phyloP scores from a whole-genome alignment of 2,888 invertebrate genomes.

The Leptogaster cylindrica region DNA sequence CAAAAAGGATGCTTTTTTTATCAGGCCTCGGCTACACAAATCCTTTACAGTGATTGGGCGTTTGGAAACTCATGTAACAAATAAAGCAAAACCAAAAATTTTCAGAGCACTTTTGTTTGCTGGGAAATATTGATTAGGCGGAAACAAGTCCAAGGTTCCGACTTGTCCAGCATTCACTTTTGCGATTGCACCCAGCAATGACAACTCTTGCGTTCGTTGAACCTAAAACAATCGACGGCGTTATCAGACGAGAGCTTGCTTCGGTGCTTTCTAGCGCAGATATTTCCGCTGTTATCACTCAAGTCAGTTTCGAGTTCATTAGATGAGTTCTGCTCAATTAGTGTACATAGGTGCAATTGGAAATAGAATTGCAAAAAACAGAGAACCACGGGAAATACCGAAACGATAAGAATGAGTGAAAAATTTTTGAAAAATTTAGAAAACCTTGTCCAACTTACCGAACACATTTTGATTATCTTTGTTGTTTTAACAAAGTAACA shows the following conservation, averaged over 20 bases:
- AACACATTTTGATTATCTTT: no score
- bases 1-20: constrained; percentile 7
- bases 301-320: background rate
- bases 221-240: constrained; percentile 1
- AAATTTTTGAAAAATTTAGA: no score
- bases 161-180: background rate
- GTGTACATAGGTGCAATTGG: no score
- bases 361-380: no score
- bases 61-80: constrained; percentile 9
- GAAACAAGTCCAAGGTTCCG: constrained; percentile 35
- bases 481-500: no score
- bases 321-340: no score
- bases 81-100: no score
- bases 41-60: background rate
- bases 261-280: background rate
- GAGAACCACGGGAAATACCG: no score
- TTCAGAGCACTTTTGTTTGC: no score
- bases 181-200: constrained; percentile 1
- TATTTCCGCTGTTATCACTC: background rate
- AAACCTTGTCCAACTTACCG: no score
- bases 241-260: constrained; percentile 13
- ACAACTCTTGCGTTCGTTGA: background rate
- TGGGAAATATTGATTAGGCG: constrained; percentile 22
- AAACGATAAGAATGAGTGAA: no score
- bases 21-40: constrained; percentile 26